Percentiles rank a stretch among this genome's conserved stretches.
Evolutionary conservation across 2,113 vertebrate species (phyloP).

Genomic region (Dermatemys mawii): DNA sequence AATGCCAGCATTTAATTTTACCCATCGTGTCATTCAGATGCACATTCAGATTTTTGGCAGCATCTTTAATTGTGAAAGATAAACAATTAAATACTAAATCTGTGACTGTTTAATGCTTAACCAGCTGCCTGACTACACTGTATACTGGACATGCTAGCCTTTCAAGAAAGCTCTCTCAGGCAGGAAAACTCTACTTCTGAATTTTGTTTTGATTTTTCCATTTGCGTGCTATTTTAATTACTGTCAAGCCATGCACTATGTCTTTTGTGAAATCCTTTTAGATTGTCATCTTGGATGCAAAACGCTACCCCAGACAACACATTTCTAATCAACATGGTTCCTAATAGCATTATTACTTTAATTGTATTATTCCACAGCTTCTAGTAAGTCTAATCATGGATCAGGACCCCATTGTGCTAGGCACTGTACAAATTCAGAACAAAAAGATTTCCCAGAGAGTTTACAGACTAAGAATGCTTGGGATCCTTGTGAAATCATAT

Average conservation of each 20-base stretch:
- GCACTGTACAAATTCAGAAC: neutral
- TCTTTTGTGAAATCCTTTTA: neutral
- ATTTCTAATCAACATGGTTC: accelerated
- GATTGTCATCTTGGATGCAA: neutral
- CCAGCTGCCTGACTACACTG: neutral
- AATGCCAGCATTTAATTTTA: neutral
- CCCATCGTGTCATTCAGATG: neutral
- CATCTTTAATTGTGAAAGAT: neutral
- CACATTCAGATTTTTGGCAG: neutral
- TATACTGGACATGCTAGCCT: neutral
- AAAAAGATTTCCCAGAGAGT: neutral
- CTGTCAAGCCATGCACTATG: neutral
- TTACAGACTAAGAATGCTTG: neutral
- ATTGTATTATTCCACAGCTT: accelerated
- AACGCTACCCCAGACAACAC: neutral
- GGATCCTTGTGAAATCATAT: neutral
- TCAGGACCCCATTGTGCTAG: neutral
- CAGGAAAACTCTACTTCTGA: neutral
- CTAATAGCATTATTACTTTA: accelerated
- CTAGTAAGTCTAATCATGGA: neutral
- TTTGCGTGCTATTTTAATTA: slow-evolving; percentile 14
- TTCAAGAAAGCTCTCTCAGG: neutral
- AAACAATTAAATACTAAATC: neutral
- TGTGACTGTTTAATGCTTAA: neutral
- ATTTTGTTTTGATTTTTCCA: neutral